These are phyloP conservation scores for Dipodomys merriami DNA, from an alignment of 2,113 vertebrate species.

Conservation along the genomic window DNA sequence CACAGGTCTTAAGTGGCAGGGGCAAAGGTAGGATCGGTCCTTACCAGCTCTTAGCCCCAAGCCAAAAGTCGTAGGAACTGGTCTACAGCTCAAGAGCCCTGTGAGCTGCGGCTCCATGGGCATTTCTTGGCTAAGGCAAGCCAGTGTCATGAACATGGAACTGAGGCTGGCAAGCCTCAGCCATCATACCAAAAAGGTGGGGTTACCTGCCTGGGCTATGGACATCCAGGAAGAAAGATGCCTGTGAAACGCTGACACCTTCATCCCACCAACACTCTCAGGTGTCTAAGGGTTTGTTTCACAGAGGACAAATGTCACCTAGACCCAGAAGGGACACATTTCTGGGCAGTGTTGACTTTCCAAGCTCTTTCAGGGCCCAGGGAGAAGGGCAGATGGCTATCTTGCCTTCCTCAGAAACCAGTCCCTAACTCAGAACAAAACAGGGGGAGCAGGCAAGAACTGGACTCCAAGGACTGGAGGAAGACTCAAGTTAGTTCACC, in stretches of 20 bases:
- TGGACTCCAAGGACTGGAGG: neutral
- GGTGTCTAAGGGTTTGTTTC: neutral
- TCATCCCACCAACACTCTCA: neutral
- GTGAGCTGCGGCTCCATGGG: neutral
- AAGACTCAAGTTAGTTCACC: too few relatives aligned
- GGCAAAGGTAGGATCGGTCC: neutral
- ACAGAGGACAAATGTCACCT: neutral
- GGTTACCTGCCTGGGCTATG: neutral
- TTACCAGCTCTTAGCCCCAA: neutral
- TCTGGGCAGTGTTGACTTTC: neutral
- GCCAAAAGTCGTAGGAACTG: neutral
- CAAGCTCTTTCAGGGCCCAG: neutral
- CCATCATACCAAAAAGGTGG: accelerated
- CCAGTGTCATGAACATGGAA: neutral
- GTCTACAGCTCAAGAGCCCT: neutral
- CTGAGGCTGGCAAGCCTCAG: neutral
- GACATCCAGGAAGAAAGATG: neutral
- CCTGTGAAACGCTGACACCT: neutral
- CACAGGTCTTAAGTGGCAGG: neutral
- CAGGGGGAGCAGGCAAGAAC: neutral
- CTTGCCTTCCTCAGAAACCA: neutral
- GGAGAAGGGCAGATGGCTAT: neutral
- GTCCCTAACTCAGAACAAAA: neutral
- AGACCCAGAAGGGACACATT: neutral
- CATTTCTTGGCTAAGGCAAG: neutral